These are phyloP conservation scores for Pseudoips prasinana DNA, from an alignment of 2,888 invertebrate species.

Conservation along the genomic window DNA sequence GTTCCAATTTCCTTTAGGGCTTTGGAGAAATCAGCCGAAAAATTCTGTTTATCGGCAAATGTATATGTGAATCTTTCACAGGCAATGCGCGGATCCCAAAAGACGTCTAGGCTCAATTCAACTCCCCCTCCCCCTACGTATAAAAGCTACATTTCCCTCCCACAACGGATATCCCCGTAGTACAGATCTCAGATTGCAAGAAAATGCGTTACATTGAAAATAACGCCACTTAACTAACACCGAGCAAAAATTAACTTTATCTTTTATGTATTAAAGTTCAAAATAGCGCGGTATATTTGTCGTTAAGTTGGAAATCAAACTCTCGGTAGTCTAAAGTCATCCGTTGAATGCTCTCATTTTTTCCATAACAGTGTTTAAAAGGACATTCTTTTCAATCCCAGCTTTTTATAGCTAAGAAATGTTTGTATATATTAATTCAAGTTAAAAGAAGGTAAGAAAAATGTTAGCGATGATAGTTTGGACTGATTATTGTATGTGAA, in stretches of 20 bases:
- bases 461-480: too few species aligned
- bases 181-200: constrained; percentile 57
- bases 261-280: accelerated
- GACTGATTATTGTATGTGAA: too few species aligned
- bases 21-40: too few species aligned
- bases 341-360: constrained; percentile 20
- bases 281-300: not conserved
- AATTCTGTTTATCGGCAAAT: constrained; percentile 9
- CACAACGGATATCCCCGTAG: constrained; percentile 47
- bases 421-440: too few species aligned
- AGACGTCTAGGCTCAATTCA: constrained; percentile 28
- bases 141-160: constrained; percentile 50
- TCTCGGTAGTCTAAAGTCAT: constrained; percentile 19
- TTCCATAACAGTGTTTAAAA: constrained; percentile 24
- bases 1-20: not conserved
- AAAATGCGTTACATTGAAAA: constrained; percentile 52
- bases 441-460: too few species aligned
- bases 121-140: constrained; percentile 36
- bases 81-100: constrained; percentile 14
- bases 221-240: constrained; percentile 6
- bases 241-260: constrained; percentile 8
- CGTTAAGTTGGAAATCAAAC: constrained; percentile 20
- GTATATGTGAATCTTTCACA: constrained; percentile 9
- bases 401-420: too few species aligned
- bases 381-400: constrained; percentile 20